phyloP scores from a whole-genome alignment of 2,113 vertebrate species.

The Cisticola juncidis region DNA sequence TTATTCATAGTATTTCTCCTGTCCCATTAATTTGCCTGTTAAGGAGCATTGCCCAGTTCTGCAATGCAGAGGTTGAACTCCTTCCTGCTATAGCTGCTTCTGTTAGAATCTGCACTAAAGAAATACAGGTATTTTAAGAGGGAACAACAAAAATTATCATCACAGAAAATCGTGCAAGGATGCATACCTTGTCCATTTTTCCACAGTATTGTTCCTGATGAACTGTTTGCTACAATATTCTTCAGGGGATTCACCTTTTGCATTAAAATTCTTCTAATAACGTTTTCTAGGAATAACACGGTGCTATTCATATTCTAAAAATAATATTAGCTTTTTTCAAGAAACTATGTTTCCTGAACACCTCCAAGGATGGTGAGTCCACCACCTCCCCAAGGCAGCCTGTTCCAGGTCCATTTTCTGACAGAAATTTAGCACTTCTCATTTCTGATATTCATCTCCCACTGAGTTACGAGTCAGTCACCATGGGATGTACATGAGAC shows the following conservation, averaged over 20 bases:
- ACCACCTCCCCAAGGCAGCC: background rate
- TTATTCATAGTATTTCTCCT: conserved; percentile 53
- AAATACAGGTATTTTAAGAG: background rate
- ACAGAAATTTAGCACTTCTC: background rate
- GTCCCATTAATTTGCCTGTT: conserved; percentile 51
- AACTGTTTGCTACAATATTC: background rate
- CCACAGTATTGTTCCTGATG: background rate
- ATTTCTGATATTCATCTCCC: background rate
- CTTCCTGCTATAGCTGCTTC: background rate
- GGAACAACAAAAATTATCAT: background rate
- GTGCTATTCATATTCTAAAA: background rate
- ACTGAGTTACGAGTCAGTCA: background rate
- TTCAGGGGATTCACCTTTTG: background rate
- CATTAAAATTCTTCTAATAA: background rate
- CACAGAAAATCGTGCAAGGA: background rate
- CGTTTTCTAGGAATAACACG: background rate
- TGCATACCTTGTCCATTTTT: background rate
- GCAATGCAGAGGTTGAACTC: background rate
- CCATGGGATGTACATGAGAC: background rate
- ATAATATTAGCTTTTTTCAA: background rate
- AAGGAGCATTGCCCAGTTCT: background rate
- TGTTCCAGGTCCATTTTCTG: background rate
- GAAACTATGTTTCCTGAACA: background rate
- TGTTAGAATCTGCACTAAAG: background rate
- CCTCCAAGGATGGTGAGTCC: background rate